Base-by-base conservation (phyloP, 1,140 invertebrate species). In the Goniozus legneri region DNA sequence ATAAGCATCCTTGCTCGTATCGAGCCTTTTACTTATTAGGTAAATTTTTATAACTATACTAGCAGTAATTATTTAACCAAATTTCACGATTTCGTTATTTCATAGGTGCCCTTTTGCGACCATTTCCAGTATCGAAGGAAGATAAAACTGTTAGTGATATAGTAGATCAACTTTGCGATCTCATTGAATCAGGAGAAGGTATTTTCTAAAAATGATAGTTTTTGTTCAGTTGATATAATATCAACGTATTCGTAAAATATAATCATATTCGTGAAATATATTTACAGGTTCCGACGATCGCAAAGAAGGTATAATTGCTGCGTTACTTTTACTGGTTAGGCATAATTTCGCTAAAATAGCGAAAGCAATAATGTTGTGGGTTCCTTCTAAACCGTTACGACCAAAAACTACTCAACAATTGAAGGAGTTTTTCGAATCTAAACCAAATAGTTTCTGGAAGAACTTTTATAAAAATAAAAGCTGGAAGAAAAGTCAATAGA, bases 231-330 rank as follows among this genome's bases (percentile, higher is more conserved):
- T n/a, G n/a, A n/a, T n/a, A n/a, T n/a, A n/a, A n/a, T n/a, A n/a
- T n/a, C n/a, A n/a, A n/a, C n/a, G n/a, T n/a, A n/a, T n/a, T n/a
- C n/a, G n/a, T n/a, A n/a, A n/a, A n/a, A n/a, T n/a, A n/a, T 27
- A 6, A 4, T 10, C 24, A 6, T 27, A 27, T 6, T 27, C 24
- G 24, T 6, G 10, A 6, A 27, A 27, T 27, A 36, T 37, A 10
- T 39, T 19, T 22, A 38, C 33, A 73, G 71, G 46, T 16, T 43
- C 62, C 2, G 36, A 54, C 0, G 65, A 73, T 22, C 53, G 65
- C 24, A 60, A 71, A 44, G 71, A 76, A 51, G 67, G 72, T 2
- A 44, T 67, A 21, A 48, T 62, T 12, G 52, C 62, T 2, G 68
- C 69, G 1, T 54, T 76, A 14, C 24, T 73, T 10, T 65, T 61